Conservation (phyloP, 2,888 invertebrate species). For the Drepana falcataria region DNA sequence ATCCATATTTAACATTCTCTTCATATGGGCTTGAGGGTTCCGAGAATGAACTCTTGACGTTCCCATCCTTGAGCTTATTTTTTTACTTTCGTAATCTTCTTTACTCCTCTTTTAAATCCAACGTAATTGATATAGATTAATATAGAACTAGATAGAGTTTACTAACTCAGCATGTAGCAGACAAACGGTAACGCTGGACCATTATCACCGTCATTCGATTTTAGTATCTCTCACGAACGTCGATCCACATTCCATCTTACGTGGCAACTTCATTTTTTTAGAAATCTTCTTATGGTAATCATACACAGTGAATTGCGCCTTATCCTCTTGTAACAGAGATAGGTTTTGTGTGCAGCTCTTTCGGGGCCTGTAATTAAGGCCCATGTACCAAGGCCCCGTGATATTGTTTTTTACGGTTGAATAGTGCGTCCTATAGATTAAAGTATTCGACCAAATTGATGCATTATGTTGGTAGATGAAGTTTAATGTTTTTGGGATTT, state of each 20-base stretch:
- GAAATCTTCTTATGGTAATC: slow-evolving; percentile 58
- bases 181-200: neutral
- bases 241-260: slow-evolving; percentile 66
- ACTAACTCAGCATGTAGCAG: neutral
- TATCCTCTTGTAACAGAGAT: slow-evolving; percentile 12
- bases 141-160: too few relatives aligned
- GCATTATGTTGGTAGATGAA: neutral
- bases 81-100: too few relatives aligned
- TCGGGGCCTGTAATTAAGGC: slow-evolving; percentile 62
- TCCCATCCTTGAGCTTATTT: too few relatives aligned
- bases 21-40: too few relatives aligned
- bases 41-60: too few relatives aligned
- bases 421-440: slow-evolving; percentile 67
- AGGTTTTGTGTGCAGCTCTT: slow-evolving; percentile 18
- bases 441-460: slow-evolving; percentile 39
- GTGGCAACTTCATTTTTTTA: slow-evolving; percentile 65
- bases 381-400: slow-evolving; percentile 56
- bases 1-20: too few relatives aligned
- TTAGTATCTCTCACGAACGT: slow-evolving; percentile 40
- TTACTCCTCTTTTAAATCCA: too few relatives aligned
- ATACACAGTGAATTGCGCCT: slow-evolving; percentile 15
- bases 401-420: slow-evolving; percentile 73
- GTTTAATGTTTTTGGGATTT: neutral
- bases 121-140: too few relatives aligned
- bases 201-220: slow-evolving; percentile 22